Conservation (phyloP, 2,888 invertebrate species). For the Tipula vernalis region DNA sequence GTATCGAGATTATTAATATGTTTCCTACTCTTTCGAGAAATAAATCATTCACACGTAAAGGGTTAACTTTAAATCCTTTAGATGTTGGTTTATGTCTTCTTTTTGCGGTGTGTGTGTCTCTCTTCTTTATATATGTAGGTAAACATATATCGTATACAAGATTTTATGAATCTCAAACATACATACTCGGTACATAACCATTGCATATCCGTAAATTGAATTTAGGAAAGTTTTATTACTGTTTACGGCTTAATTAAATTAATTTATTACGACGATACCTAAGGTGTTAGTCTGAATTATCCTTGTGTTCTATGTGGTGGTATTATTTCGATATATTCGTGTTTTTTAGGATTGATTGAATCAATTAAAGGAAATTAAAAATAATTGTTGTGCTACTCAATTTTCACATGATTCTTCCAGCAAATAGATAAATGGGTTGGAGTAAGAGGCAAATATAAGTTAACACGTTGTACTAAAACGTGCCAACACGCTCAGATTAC, state of each 20-base stretch:
- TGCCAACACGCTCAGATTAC: no score
- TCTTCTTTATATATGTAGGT: background rate
- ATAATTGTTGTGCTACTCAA: background rate
- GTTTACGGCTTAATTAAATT: background rate
- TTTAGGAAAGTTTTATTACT: background rate
- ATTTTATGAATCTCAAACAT: background rate
- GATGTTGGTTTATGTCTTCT: background rate
- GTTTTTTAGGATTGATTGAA: background rate
- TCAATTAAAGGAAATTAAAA: background rate
- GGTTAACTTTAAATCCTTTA: background rate
- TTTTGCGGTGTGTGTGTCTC: background rate
- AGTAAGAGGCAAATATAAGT: no score
- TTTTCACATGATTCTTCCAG: no score
- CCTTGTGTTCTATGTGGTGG: background rate
- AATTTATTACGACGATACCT: background rate
- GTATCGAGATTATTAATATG: background rate
- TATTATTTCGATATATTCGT: background rate
- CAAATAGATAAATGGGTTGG: no score
- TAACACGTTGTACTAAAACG: no score
- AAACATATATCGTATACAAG: background rate
- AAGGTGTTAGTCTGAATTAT: background rate
- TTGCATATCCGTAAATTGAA: background rate
- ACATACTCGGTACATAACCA: background rate
- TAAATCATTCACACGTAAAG: background rate
- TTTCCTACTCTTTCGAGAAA: background rate